Base-by-base conservation (phyloP, 2,113 vertebrate species). In the Ageneiosus marmoratus region DNA sequence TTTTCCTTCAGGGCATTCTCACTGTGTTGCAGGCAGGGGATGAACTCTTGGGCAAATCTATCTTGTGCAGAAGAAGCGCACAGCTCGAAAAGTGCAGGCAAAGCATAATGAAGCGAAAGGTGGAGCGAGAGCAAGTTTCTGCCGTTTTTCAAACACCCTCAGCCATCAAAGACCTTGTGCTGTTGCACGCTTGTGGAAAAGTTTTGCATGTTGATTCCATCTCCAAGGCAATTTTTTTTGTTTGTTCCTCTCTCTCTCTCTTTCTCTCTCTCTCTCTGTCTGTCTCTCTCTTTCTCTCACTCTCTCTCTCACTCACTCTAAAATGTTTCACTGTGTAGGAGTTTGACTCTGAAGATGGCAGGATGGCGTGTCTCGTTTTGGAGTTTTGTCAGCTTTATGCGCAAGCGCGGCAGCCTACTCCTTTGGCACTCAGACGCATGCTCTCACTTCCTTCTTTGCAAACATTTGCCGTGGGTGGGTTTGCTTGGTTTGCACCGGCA, bases 1-100 rank as follows among this genome's bases (percentile, higher is more conserved):
- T 91, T 90, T 90, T 90, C 92, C 94, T 92, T 91, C 87, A 86
- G 91, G 92, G 92, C 89, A 88, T 89, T 89, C 89, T 92, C 88
- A 92, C 91, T 56, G 72, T 37, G 83, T 85, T 83, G 65, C 83
- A 80, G 80, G 80, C 80, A 79, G 32, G 83, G 84, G 81, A 85
- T 87, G 84, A 87, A 85, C 83, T 85, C 69, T 62, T n/a, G 51
- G 41, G 77, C 83, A 80, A 76, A 86, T 88, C 85, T 85, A 85
- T 86, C 83, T 85, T 74, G 85, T 76, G 44, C 72, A 78, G 77
- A 84, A 79, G 73, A 83, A 73, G 72, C 89, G 90, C 87, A 87
- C 87, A 62, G 48, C 76, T 79, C 77, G 32, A 44, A 87, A 89
- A 87, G 88, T 88, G 89, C 87, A 90, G 85, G 90, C 86, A 86